Percentiles rank a stretch among this genome's conserved stretches.
These are phyloP conservation scores for Pagrus major DNA, from an alignment of 2,113 vertebrate species.

Conservation along the genomic window DNA sequence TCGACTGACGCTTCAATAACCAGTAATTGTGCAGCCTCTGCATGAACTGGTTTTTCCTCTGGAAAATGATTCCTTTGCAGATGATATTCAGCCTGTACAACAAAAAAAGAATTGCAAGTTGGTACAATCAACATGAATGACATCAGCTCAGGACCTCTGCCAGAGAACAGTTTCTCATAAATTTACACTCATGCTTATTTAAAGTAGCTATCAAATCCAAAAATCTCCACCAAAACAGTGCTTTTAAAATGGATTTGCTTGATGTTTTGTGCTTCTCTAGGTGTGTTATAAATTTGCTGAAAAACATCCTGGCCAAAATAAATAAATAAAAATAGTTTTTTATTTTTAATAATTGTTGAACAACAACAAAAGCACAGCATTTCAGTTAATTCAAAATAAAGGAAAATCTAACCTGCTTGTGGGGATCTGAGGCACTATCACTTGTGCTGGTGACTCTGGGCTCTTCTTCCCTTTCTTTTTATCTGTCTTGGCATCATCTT, in stretches of 20 bases:
- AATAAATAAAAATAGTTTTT: neutral
- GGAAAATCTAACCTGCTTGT: slow-evolving; percentile 87
- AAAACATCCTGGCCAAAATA: neutral
- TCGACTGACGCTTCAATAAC: slow-evolving; percentile 95
- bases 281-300: neutral
- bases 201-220: neutral
- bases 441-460: slow-evolving; percentile 77
- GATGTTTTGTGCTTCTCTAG: neutral
- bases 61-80: slow-evolving; percentile 92
- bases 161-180: neutral
- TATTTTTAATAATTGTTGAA: too few species aligned
- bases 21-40: slow-evolving; percentile 96
- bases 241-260: neutral
- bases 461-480: slow-evolving; percentile 93
- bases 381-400: neutral
- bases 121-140: neutral
- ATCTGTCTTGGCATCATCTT: slow-evolving; percentile 79
- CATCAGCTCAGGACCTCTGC: neutral
- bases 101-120: slow-evolving; percentile 18
- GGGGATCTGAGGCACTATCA: slow-evolving; percentile 91
- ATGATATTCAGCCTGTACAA: slow-evolving; percentile 92
- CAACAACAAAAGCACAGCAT: neutral
- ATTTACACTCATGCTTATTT: neutral
- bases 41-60: slow-evolving; percentile 98
- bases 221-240: neutral